Evolutionary conservation across 1,140 invertebrate species (phyloP), one percentile per base, ranked within the genome.

Genomic region (Helicoverpa zea): DNA sequence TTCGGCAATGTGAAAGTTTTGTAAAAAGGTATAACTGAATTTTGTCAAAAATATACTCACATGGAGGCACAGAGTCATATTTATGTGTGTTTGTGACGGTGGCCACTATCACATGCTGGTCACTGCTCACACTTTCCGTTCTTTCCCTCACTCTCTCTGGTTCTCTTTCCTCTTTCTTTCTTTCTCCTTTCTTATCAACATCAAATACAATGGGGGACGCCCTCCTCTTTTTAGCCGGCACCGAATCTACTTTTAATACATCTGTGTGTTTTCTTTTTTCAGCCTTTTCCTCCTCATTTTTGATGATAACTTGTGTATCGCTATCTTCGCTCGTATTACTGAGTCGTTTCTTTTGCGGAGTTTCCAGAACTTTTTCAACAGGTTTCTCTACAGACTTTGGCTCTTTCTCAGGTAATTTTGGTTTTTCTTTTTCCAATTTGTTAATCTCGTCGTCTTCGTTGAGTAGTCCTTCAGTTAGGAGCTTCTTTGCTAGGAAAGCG

Each of bases 141-240:
- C 89, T 90, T 83, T 90, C 88, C 83, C 90, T 89, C 56, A 79
- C 84, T 76, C 56, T 86, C 29, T 88, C 87, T 78, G 79, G 70
- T 23, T 86, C 85, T 81, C 86, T 92, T 49, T 84, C 87, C 85
- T 92, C 54, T 84, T 88, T 86, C 84, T 81, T 87, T 91, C 52
- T 84, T 87, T 80, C 87, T 92, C 35, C 35, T 43, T 43, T 43
- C 77, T 92, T 93, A 49, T 86, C 86, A 4, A 92, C 90, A 87
- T 95, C 92, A 82, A 96, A 96, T 73, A 96, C 89, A 52, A 96
- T 96, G 0, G 96, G 96, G 0, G 96, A 96, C 0, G 91, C 92
- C 84, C 90, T 95, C 52, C 92, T 86, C 73, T 93, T 95, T 81
- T 90, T 95, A 10, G 82, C 74, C 3, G 83, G 85, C 2, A 89